A percentile compares a stretch with the other conserved stretches of the same genome.
Conservation (phyloP, 1,140 invertebrate genomes). For the Dysdera silvatica region DNA sequence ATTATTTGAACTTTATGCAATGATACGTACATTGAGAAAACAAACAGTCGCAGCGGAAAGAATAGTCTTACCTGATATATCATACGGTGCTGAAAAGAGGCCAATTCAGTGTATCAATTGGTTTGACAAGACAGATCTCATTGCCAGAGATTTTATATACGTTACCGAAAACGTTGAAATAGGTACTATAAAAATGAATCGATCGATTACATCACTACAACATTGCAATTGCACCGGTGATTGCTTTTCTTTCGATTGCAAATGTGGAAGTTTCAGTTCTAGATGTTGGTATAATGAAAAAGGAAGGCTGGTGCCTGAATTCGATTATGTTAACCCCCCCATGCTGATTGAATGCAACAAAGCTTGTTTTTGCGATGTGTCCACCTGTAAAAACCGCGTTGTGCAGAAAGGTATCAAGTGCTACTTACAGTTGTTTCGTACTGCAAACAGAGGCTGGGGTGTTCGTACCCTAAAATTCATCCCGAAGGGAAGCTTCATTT, state of each 20-base stretch:
- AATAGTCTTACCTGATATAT: too few relatives aligned
- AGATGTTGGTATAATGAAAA: constrained; percentile 76
- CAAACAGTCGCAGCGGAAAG: too few relatives aligned
- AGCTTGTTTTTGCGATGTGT: constrained; percentile 68
- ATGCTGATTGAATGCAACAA: constrained; percentile 74
- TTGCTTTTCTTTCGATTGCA: constrained; percentile 63
- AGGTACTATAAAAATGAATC: constrained; percentile 62
- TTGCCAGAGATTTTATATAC: constrained; percentile 73
- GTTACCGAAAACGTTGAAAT: constrained; percentile 78
- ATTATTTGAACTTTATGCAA: too few relatives aligned
- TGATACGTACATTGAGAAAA: too few relatives aligned
- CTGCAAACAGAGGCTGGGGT: constrained; percentile 72
- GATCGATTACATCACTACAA: constrained; percentile 67
- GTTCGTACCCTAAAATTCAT: constrained; percentile 63
- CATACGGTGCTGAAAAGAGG: constrained; percentile 70
- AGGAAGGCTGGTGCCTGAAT: constrained; percentile 65
- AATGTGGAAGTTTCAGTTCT: constrained; percentile 70
- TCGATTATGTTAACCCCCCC: constrained; percentile 57
- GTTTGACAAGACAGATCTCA: constrained; percentile 59
- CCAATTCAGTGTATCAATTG: constrained; percentile 77
- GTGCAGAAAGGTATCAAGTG: constrained; percentile 64
- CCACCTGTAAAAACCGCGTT: constrained; percentile 69
- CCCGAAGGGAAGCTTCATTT: constrained; percentile 35
- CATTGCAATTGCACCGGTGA: constrained; percentile 56
- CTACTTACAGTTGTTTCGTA: constrained; percentile 66